These are phyloP conservation scores for Nasua narica DNA, from an alignment of 2,797 vertebrate species.

Conservation along the genomic window DNA sequence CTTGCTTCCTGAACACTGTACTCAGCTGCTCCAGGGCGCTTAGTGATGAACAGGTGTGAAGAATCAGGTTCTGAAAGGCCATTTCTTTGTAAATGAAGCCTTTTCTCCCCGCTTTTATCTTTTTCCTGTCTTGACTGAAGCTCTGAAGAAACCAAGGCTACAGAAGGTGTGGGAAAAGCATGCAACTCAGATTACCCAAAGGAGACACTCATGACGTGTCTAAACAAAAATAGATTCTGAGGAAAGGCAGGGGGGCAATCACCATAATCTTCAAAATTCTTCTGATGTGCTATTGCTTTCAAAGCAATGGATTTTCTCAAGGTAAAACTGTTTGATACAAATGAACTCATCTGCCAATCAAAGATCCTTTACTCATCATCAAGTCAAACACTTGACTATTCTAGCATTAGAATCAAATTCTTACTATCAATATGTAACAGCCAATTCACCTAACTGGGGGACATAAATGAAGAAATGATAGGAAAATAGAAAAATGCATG, in stretches of 20 bases:
- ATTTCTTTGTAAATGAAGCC: constrained; percentile 50
- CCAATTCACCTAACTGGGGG: not conserved
- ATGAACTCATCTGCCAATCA: not conserved
- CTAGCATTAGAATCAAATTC: not conserved
- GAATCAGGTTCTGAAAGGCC: not conserved
- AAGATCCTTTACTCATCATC: constrained; percentile 6
- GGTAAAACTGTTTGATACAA: not conserved
- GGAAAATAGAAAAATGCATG: not conserved
- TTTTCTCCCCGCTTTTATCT: not conserved
- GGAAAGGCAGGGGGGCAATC: not conserved
- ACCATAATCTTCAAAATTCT: constrained; percentile 16
- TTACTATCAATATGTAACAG: not conserved
- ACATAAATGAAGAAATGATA: not conserved
- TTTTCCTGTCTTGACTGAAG: constrained; percentile 41
- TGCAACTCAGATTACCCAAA: constrained; percentile 15
- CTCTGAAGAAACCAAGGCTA: constrained; percentile 8
- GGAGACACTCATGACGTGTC: not conserved
- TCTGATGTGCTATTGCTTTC: not conserved
- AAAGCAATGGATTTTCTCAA: constrained; percentile 18
- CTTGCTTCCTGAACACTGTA: not conserved
- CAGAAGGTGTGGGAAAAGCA: constrained; percentile 1
- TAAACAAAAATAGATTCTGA: constrained; percentile 3
- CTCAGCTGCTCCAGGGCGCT: constrained; percentile 60
- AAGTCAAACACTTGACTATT: constrained; percentile 7
- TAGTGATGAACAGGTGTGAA: constrained; percentile 39